These are phyloP conservation scores for Simalia tracyae DNA, from an alignment of 2,797 vertebrate species.

Conservation along the genomic window DNA sequence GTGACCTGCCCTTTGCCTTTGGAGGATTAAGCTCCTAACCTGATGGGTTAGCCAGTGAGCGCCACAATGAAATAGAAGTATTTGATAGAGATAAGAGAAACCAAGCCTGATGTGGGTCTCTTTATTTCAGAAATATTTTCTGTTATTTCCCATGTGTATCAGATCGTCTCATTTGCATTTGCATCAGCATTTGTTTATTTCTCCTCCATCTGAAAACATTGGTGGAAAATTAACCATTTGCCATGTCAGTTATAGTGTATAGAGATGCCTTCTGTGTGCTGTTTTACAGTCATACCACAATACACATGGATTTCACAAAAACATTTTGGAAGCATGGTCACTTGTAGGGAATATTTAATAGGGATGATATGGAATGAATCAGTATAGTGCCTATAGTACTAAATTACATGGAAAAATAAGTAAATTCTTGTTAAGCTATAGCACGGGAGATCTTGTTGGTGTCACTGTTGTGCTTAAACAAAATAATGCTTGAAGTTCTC, in stretches of 20 bases:
- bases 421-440: background rate
- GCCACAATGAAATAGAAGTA: background rate
- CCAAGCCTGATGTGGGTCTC: background rate
- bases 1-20: background rate
- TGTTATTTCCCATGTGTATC: background rate
- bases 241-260: background rate
- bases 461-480: background rate
- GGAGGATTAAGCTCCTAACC: background rate
- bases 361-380: background rate
- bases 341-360: background rate
- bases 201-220: background rate
- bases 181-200: constrained; percentile 3
- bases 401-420: background rate
- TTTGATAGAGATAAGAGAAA: background rate
- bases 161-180: background rate
- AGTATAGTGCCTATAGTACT: background rate
- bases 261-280: constrained; percentile 3
- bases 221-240: constrained; percentile 9
- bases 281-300: background rate
- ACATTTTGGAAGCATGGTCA: background rate
- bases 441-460: background rate
- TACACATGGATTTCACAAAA: constrained; percentile 5
- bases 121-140: background rate
- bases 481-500: background rate
- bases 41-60: background rate